Conservation (phyloP, 2,888 invertebrate genomes). For the Zeuzera pyrina region DNA sequence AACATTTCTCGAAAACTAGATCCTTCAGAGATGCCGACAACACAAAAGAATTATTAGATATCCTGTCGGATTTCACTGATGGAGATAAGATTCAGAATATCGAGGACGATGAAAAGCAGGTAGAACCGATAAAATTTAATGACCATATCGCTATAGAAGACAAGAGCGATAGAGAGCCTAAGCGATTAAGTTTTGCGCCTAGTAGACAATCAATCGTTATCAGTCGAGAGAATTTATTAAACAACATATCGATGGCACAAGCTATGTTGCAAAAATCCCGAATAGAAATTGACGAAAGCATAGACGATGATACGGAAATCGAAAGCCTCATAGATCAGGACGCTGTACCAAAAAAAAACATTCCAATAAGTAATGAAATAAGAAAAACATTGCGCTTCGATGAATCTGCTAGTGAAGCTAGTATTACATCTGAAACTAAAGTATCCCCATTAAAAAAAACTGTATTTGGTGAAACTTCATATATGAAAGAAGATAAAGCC, state of each 20-base stretch:
- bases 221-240: conserved; percentile 40
- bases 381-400: conserved; percentile 48
- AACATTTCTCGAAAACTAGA: too few relatives aligned
- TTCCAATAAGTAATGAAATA: conserved; percentile 29
- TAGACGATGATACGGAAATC: conserved; percentile 24
- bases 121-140: conserved; percentile 6
- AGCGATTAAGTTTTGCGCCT: conserved; percentile 25
- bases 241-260: conserved; percentile 46
- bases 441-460: conserved; percentile 40
- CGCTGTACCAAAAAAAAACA: too few relatives aligned
- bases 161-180: conserved; percentile 20
- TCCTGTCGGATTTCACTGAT: conserved; percentile 45
- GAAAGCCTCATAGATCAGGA: conserved; percentile 13
- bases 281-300: too few relatives aligned
- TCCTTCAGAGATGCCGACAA: conserved; percentile 36
- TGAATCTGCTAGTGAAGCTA: conserved; percentile 29
- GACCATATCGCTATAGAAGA: conserved; percentile 16
- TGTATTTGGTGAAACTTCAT: conserved; percentile 35
- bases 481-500: conserved; percentile 29
- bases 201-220: conserved; percentile 34
- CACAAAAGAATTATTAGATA: conserved; percentile 44
- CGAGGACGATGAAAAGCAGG: conserved; percentile 13
- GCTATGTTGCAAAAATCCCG: conserved; percentile 35
- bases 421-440: conserved; percentile 19
- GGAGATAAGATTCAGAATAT: conserved; percentile 12